Evolutionary conservation across 1,140 invertebrate species (phyloP).

Genomic region (Euwallacea similis): DNA sequence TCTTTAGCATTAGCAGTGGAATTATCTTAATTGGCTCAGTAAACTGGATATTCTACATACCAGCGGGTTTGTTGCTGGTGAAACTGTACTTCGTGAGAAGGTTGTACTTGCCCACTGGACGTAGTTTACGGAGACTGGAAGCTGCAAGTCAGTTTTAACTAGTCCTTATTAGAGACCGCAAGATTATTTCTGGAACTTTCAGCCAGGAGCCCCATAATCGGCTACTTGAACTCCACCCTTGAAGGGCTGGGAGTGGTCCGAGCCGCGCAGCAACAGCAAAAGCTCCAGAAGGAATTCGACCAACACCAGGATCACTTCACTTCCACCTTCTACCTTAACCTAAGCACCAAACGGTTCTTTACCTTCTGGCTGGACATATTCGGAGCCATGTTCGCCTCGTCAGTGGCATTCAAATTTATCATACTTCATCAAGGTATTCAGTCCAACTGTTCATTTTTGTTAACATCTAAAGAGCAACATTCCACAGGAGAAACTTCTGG

Average conservation of each 20-base stretch:
- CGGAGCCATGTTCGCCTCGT: conserved; percentile 60
- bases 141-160: conserved; percentile 60
- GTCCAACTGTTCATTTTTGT: not conserved
- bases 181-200: conserved; percentile 39
- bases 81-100: conserved; percentile 60
- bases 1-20: conserved; percentile 31
- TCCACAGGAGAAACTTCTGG: conserved; percentile 19
- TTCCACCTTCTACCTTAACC: conserved; percentile 60
- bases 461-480: not conserved
- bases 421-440: conserved; percentile 56
- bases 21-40: conserved; percentile 34
- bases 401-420: conserved; percentile 59
- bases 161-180: not conserved
- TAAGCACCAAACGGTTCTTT: conserved; percentile 55
- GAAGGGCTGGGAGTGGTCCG: conserved; percentile 88
- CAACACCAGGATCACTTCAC: conserved; percentile 71
- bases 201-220: conserved; percentile 82
- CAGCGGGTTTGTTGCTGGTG: conserved; percentile 57
- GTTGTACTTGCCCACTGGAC: conserved; percentile 64
- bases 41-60: conserved; percentile 33
- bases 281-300: conserved; percentile 61
- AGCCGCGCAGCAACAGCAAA: conserved; percentile 77
- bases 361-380: conserved; percentile 62
- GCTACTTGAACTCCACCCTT: conserved; percentile 84
- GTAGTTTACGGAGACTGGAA: conserved; percentile 68